A percentile compares a stretch with the other conserved stretches of the same genome.
Evolutionary conservation across 2,797 vertebrate genomes (phyloP).

Genomic region (Pteropus rufus): DNA sequence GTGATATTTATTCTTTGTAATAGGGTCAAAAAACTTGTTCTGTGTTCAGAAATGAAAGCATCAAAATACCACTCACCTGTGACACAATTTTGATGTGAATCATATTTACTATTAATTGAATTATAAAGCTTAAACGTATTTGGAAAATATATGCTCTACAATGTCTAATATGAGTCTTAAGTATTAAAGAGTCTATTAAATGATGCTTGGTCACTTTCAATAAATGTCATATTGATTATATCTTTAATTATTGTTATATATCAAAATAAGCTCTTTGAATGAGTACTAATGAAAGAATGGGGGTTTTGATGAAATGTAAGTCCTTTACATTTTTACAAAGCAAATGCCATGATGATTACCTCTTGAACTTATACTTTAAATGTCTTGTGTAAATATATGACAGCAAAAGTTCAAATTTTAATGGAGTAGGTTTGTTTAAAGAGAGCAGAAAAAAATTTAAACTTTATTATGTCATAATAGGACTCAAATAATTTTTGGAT

Average conservation of each 20-base stretch:
- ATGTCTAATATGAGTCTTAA: constrained; percentile 45
- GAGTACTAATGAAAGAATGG: constrained; percentile 38
- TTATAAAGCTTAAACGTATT: constrained; percentile 67
- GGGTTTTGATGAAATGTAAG: constrained; percentile 49
- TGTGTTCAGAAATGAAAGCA: constrained; percentile 57
- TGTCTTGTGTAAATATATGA: background rate
- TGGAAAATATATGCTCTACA: constrained; percentile 51
- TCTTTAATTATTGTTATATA: constrained; percentile 73
- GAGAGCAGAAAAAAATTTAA: background rate
- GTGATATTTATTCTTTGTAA: constrained; percentile 72
- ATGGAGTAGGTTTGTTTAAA: background rate
- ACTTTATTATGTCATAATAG: background rate
- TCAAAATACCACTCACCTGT: constrained; percentile 71
- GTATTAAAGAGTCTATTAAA: constrained; percentile 67
- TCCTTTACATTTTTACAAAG: constrained; percentile 66
- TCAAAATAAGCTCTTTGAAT: constrained; percentile 58
- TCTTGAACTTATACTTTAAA: background rate
- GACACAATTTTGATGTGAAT: constrained; percentile 66
- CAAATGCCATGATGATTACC: background rate
- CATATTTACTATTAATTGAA: constrained; percentile 70
- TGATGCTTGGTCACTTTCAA: constrained; percentile 70
- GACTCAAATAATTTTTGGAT: background rate
- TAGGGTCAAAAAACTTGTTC: constrained; percentile 51
- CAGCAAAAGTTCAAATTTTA: constrained; percentile 27
- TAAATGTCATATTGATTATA: constrained; percentile 71